phyloP scores from a whole-genome alignment of 2,888 invertebrate genomes.

The Caenorhabditis imperialis region DNA sequence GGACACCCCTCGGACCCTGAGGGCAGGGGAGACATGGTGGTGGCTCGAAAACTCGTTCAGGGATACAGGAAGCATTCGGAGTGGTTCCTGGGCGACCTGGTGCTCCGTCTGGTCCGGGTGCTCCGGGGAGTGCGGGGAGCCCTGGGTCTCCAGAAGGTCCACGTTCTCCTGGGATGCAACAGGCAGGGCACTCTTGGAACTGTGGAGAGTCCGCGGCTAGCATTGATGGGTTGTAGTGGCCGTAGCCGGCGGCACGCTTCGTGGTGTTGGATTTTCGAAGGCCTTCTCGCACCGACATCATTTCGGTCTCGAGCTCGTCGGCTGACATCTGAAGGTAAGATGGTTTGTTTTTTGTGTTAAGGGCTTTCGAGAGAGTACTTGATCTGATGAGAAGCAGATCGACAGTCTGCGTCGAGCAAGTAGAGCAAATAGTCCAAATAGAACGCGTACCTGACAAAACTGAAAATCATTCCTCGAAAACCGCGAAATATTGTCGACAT shows the following conservation, averaged over 20 bases:
- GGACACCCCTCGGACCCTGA: conserved; percentile 71
- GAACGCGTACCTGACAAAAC: conserved; percentile 76
- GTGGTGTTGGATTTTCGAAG: conserved; percentile 56
- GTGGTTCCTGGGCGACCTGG: conserved; percentile 78
- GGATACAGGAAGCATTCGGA: conserved; percentile 78
- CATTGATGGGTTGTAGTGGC: conserved; percentile 73
- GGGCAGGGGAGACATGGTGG: conserved; percentile 78
- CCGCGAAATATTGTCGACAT: conserved; percentile 73
- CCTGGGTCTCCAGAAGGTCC: conserved; percentile 73
- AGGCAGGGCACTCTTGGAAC: conserved; percentile 78
- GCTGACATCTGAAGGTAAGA: conserved; percentile 66
- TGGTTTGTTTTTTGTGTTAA: too few species aligned
- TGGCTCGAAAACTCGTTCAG: conserved; percentile 78
- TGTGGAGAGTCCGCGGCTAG: conserved; percentile 72
- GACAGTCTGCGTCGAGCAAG: too few species aligned
- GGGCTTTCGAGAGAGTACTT: too few species aligned
- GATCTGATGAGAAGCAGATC: too few species aligned
- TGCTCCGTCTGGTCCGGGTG: conserved; percentile 77
- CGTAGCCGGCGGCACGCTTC: conserved; percentile 58
- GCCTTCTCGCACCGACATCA: conserved; percentile 63
- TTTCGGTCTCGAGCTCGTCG: conserved; percentile 72
- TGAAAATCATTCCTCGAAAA: conserved; percentile 73
- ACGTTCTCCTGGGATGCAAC: conserved; percentile 76
- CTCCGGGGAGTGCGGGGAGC: conserved; percentile 72
- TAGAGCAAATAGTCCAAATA: too few species aligned